These are phyloP conservation scores for Myotis planiceps DNA, from an alignment of 2,797 vertebrate genomes.

Conservation along the genomic window DNA sequence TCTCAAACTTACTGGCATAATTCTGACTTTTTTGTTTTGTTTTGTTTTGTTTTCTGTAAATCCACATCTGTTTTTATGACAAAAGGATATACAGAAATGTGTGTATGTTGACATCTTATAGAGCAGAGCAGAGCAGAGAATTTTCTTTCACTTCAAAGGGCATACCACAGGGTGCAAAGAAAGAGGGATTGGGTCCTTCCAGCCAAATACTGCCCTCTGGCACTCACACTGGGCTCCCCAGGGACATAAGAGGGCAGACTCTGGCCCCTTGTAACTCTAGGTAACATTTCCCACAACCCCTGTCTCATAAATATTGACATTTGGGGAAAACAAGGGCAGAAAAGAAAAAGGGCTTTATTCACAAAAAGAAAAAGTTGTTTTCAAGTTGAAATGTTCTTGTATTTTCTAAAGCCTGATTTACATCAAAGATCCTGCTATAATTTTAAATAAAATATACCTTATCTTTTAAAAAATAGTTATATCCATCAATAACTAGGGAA, in stretches of 20 bases:
- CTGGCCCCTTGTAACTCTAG: conserved; percentile 59
- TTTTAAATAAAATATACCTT: conserved; percentile 47
- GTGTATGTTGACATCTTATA: neutral
- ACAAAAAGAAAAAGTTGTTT: neutral
- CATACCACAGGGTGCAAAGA: neutral
- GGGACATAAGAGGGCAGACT: neutral
- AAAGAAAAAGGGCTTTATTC: neutral
- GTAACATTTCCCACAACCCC: conserved; percentile 77
- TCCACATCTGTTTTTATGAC: neutral
- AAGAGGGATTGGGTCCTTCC: neutral
- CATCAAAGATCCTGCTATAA: neutral
- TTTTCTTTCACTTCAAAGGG: conserved; percentile 66
- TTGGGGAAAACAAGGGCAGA: conserved; percentile 61
- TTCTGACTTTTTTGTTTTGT: neutral
- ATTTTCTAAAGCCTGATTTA: conserved; percentile 54
- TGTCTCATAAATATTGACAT: conserved; percentile 62
- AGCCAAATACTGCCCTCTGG: conserved; percentile 46
- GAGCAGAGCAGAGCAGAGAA: neutral
- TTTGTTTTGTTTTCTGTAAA: neutral
- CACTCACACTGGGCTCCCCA: neutral
- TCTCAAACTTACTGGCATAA: neutral
- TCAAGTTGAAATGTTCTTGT: conserved; percentile 43
- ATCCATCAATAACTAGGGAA: conserved; percentile 26
- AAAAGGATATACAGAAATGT: neutral
- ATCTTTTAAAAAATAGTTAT: conserved; percentile 13